phyloP scores from a whole-genome alignment of 2,797 vertebrate genomes.

The Apogon talboti region DNA sequence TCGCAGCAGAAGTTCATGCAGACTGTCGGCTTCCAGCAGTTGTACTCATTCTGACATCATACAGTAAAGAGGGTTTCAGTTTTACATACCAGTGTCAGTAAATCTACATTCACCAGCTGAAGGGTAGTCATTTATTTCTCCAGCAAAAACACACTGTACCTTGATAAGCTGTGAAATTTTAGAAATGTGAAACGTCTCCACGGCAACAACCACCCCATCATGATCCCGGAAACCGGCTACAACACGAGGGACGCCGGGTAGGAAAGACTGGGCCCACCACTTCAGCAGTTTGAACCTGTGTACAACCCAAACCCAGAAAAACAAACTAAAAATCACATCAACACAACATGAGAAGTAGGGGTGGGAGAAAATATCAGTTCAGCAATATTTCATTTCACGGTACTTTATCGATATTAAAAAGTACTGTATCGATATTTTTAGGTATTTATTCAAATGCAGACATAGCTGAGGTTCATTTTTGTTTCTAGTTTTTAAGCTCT shows the following conservation, averaged over 20 bases:
- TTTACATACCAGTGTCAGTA: neutral
- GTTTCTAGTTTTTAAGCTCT: too few species aligned
- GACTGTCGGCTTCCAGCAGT: slow-evolving; percentile 93
- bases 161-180: slow-evolving; percentile 91
- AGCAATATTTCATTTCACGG: too few species aligned
- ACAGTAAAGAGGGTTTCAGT: slow-evolving; percentile 1
- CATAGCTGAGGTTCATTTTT: too few species aligned
- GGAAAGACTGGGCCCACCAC: slow-evolving; percentile 90
- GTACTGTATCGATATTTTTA: too few species aligned
- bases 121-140: neutral
- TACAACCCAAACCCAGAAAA: neutral
- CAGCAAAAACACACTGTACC: slow-evolving; percentile 68
- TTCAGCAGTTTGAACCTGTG: slow-evolving; percentile 87
- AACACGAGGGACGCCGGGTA: slow-evolving; percentile 89
- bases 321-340: neutral
- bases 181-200: slow-evolving; percentile 88
- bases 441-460: too few species aligned
- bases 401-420: too few species aligned
- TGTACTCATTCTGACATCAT: slow-evolving; percentile 83
- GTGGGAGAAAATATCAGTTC: too few species aligned
- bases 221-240: slow-evolving; percentile 90
- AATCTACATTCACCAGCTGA: neutral
- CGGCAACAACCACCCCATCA: slow-evolving; percentile 84
- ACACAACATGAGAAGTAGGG: neutral
- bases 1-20: slow-evolving; percentile 94